Evolutionary conservation across 2,797 vertebrate species (phyloP).

Genomic region (Ptychadena robeensis): DNA sequence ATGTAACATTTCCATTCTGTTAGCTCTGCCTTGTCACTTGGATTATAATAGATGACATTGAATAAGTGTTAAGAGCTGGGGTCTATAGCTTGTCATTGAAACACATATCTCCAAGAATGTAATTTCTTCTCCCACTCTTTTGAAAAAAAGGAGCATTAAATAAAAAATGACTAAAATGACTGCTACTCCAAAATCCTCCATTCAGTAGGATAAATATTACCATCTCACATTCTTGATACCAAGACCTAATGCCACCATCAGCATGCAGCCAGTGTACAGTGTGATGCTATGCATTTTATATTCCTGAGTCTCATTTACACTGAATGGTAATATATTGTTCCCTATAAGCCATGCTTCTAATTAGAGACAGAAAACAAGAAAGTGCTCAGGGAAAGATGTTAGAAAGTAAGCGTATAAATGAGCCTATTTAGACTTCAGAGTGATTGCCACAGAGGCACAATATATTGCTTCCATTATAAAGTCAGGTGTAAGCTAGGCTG

Average conservation of each 20-base stretch:
- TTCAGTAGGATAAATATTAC: constrained; percentile 37
- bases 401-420: neutral
- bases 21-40: constrained; percentile 35
- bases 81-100: constrained; percentile 41
- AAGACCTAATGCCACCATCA: neutral
- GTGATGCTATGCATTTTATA: neutral
- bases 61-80: constrained; percentile 29
- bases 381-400: neutral
- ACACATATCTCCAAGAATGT: constrained; percentile 35
- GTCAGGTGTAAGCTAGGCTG: neutral
- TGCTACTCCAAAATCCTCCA: constrained; percentile 16
- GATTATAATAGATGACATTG: constrained; percentile 31
- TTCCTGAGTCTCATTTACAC: neutral
- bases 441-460: constrained; percentile 12
- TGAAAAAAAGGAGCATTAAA: constrained; percentile 30
- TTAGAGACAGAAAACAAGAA: constrained; percentile 15
- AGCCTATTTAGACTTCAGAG: neutral
- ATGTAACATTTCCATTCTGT: constrained; percentile 1
- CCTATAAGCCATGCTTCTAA: neutral
- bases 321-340: neutral
- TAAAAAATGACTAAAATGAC: constrained; percentile 12
- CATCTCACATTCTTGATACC: neutral
- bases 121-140: constrained; percentile 17
- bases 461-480: constrained; percentile 13
- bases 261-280: neutral